These are phyloP conservation scores for Hippoglossus hippoglossus DNA, from an alignment of 2,797 vertebrate genomes.

Conservation along the genomic window DNA sequence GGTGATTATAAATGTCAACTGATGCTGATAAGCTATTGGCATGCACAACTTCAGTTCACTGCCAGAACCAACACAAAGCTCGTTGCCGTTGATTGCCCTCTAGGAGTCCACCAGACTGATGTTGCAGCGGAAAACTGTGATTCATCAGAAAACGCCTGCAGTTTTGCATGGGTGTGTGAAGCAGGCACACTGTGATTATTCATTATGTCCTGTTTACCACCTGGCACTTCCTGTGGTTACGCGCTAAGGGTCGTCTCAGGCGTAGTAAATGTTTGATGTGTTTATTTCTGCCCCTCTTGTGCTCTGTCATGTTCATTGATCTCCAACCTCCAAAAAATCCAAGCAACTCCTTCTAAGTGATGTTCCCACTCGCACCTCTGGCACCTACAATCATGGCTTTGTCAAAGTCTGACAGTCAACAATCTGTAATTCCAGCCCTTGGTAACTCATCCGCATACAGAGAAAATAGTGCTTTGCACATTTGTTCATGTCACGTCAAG, in stretches of 20 bases:
- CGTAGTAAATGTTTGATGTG: conserved; percentile 14
- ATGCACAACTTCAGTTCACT: conserved; percentile 22
- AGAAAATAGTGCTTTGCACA: conserved; percentile 1
- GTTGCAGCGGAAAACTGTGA: conserved; percentile 32
- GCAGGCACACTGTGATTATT: conserved; percentile 26
- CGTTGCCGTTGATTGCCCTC: conserved; percentile 43
- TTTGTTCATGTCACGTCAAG: not conserved
- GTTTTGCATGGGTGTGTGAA: conserved; percentile 24
- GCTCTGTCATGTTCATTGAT: conserved; percentile 11
- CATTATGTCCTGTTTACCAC: conserved; percentile 17
- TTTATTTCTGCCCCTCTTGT: not conserved
- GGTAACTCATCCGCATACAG: not conserved
- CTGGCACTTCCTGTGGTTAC: conserved; percentile 2
- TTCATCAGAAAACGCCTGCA: conserved; percentile 52
- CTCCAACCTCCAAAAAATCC: not conserved
- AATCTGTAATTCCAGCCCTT: not conserved
- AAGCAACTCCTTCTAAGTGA: not conserved
- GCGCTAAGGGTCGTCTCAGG: conserved; percentile 18
- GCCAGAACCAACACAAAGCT: conserved; percentile 33
- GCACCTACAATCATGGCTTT: not conserved
- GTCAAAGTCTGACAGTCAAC: not conserved
- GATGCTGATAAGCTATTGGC: conserved; percentile 37
- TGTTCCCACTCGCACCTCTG: not conserved
- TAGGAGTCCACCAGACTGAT: conserved; percentile 42
- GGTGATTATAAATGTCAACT: conserved; percentile 44